Evolutionary conservation across 2,113 vertebrate species (phyloP), one percentile per base, ranked within the genome.

Genomic region (Cryptotis parvus): DNA sequence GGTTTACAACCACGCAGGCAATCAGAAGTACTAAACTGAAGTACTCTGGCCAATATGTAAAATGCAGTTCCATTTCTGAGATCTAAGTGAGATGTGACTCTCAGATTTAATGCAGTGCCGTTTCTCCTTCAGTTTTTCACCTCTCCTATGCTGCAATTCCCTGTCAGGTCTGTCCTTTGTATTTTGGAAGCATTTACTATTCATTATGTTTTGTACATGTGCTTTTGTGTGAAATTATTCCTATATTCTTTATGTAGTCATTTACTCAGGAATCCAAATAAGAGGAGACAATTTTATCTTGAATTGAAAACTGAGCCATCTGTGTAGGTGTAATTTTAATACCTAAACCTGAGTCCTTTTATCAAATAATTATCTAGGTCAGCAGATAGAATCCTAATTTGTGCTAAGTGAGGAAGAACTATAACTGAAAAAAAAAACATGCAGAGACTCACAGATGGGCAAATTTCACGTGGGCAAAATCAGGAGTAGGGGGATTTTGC

Each of bases 241-340:
- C 52, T 72, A 6, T n/a, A 33, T 61, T 77, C 31, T 81, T 92
- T 55, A 39, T 3, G 24, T 43, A 37, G 55, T n/a, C 43, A 68
- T 29, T 90, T 70, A 86, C 24, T 84, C 31, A 77, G 70, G 58
- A 90, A 83, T 83, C 2, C n/a, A 72, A 89, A 35, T 68, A 68
- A 63, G 35, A 88, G 9, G 22, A 92, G 22, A 33, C 66, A 90
- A 90, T 31, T 87, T 26, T 27, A 18, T 83, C 31, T 31, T 89
- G 31, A 86, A 63, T 73, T 45, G 61, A 15, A 86, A 89, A 88
- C 76, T 88, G 68, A 92, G 72, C 41, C 79, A 79, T 58, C 49
- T 33, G 7, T 31, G 14, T 79, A 39, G 31, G 12, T 31, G 0
- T 35, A 55, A 37, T 75, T 94, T 88, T 61, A 58, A 69, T 80